Conservation (phyloP, 2,888 invertebrate species). For the Melieria picta region DNA sequence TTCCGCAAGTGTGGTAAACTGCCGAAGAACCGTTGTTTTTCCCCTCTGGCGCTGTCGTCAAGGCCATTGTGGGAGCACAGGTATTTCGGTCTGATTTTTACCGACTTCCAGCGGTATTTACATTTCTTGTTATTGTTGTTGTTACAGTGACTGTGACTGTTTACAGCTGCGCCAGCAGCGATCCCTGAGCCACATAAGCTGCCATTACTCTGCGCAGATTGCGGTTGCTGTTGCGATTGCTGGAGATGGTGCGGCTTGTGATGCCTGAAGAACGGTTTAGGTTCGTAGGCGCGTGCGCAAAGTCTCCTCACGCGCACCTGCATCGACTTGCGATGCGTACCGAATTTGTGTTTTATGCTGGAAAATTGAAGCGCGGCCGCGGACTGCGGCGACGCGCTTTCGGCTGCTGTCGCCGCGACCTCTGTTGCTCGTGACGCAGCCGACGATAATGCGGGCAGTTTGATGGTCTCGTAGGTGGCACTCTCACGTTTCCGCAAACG, state of each 20-base stretch:
- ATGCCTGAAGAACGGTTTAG: conserved; percentile 37
- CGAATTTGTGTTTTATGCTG: conserved; percentile 51
- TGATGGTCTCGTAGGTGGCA: conserved; percentile 33
- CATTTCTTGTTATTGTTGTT: conserved; percentile 7
- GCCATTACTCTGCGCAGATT: neutral
- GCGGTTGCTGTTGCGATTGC: neutral
- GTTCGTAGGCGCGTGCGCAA: conserved; percentile 44
- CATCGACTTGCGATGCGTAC: conserved; percentile 54
- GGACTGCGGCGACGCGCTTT: conserved; percentile 11
- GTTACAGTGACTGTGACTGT: neutral
- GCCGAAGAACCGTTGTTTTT: conserved; percentile 43
- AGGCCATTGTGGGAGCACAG: conserved; percentile 9
- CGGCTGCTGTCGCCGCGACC: conserved; percentile 11
- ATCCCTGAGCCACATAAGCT: neutral
- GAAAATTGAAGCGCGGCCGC: conserved; percentile 43
- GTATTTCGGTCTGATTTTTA: conserved; percentile 38
- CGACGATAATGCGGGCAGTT: conserved; percentile 17
- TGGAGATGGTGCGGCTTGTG: neutral
- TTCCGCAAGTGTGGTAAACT: conserved; percentile 47
- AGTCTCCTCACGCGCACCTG: conserved; percentile 53
- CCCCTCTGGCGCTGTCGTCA: neutral
- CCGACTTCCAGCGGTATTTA: conserved; percentile 40
- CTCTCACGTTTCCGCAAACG: conserved; percentile 38
- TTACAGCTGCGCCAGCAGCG: neutral
- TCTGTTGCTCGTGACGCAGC: conserved; percentile 12